phyloP scores from a whole-genome alignment of 2,888 invertebrate species.

The Erynnis tages region DNA sequence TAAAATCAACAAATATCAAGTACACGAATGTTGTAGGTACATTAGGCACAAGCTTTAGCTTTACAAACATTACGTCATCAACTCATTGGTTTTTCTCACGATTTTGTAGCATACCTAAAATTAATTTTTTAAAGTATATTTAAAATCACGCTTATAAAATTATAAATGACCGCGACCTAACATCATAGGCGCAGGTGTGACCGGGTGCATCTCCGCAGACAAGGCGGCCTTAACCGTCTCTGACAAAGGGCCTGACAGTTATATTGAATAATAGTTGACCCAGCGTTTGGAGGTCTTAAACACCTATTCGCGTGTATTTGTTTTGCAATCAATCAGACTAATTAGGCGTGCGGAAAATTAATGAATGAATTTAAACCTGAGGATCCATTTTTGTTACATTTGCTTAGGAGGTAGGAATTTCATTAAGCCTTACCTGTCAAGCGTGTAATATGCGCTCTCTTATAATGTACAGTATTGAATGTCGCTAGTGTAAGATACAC shows the following conservation, averaged over 20 bases:
- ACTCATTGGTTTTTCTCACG: background rate
- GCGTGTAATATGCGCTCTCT: too few relatives aligned
- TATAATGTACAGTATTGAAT: too few relatives aligned
- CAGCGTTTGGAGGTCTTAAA: conserved; percentile 30
- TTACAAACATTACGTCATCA: too few relatives aligned
- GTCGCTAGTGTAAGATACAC: too few relatives aligned
- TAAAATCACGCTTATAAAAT: too few relatives aligned
- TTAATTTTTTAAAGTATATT: too few relatives aligned
- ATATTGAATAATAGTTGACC: conserved; percentile 39
- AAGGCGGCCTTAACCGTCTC: conserved; percentile 35
- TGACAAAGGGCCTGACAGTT: conserved; percentile 29
- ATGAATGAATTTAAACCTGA: background rate
- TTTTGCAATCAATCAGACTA: conserved; percentile 16
- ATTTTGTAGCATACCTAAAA: too few relatives aligned
- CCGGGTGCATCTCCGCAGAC: conserved; percentile 12
- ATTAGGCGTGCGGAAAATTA: background rate
- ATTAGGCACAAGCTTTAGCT: too few relatives aligned
- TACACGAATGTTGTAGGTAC: too few relatives aligned
- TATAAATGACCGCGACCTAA: conserved; percentile 11
- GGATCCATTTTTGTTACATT: conserved; percentile 2
- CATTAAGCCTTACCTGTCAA: too few relatives aligned
- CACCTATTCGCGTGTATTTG: conserved; percentile 17
- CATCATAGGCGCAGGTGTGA: conserved; percentile 17
- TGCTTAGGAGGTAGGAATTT: background rate
- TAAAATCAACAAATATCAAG: too few relatives aligned